These are phyloP conservation scores for Parnassius smintheus DNA, from an alignment of 2,888 invertebrate species.

Conservation along the genomic window DNA sequence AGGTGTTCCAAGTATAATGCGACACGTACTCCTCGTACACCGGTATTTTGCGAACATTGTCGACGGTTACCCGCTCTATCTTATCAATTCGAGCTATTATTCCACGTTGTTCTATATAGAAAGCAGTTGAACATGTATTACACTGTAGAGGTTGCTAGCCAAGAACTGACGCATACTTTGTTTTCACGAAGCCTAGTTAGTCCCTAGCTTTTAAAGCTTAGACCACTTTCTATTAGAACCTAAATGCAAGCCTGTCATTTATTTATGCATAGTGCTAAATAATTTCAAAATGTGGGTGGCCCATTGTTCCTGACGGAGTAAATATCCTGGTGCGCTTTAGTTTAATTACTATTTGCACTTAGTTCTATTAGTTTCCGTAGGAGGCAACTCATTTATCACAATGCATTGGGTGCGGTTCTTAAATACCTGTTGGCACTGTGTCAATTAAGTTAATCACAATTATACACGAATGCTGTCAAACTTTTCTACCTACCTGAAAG, in stretches of 20 bases:
- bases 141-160: constrained; percentile 10
- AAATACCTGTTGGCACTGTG: too few species aligned
- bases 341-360: constrained; percentile 20
- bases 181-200: neutral
- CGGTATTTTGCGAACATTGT: constrained; percentile 18
- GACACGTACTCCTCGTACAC: constrained; percentile 10
- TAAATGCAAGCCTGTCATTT: constrained; percentile 30
- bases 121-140: constrained; percentile 23
- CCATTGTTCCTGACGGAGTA: constrained; percentile 13
- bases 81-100: constrained; percentile 22
- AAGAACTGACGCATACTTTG: constrained; percentile 19
- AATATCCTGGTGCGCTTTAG: constrained; percentile 1
- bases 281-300: constrained; percentile 13
- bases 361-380: constrained; percentile 7
- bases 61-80: constrained; percentile 23
- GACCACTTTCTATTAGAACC: constrained; percentile 18
- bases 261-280: constrained; percentile 26
- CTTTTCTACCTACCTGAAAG: too few species aligned
- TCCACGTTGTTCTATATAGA: constrained; percentile 10
- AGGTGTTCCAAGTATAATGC: constrained; percentile 42
- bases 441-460: too few species aligned
- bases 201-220: constrained; percentile 6
- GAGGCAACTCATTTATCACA: neutral
- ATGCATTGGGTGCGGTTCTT: neutral
- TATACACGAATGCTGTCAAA: too few species aligned